Percentiles rank a stretch among this genome's conserved stretches.
Evolutionary conservation across 1,140 invertebrate genomes (phyloP).

Genomic region (Danaus plexippus): DNA sequence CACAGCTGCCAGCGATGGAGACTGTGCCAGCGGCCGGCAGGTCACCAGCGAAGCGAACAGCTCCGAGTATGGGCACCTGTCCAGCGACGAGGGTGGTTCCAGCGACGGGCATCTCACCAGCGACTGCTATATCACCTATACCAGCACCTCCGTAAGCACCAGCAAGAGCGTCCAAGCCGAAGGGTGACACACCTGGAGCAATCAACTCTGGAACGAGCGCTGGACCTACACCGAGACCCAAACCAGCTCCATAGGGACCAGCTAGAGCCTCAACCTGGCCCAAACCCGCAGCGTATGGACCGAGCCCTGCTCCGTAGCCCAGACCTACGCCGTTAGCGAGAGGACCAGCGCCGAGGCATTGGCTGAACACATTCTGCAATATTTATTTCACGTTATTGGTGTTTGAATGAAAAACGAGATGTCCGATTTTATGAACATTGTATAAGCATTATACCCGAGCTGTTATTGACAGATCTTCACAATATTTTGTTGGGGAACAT

Average conservation of each 20-base stretch:
- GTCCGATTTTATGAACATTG: no score
- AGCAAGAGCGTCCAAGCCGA: conserved; percentile 9
- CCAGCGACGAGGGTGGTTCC: conserved; percentile 32
- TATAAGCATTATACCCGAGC: no score
- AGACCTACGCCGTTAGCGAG: conserved; percentile 2
- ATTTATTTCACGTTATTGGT: no score
- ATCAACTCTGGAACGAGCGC: background rate
- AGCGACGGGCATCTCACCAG: conserved; percentile 32
- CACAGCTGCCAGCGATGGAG: conserved; percentile 33
- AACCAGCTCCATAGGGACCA: conserved; percentile 5
- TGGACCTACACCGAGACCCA: background rate
- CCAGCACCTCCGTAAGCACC: conserved; percentile 37
- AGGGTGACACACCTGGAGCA: background rate
- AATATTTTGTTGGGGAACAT: no score
- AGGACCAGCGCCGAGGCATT: conserved; percentile 9
- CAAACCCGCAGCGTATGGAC: background rate
- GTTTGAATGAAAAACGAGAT: no score
- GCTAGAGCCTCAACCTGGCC: conserved; percentile 2
- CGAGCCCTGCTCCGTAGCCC: background rate
- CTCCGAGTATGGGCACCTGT: conserved; percentile 35
- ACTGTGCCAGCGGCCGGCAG: conserved; percentile 36
- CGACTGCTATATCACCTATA: conserved; percentile 30
- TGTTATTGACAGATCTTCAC: no score
- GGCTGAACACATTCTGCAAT: conserved; percentile 8
- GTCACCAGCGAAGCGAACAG: conserved; percentile 30